Evolutionary conservation across 2,113 vertebrate species (phyloP).

Genomic region (Antidorcas marsupialis): DNA sequence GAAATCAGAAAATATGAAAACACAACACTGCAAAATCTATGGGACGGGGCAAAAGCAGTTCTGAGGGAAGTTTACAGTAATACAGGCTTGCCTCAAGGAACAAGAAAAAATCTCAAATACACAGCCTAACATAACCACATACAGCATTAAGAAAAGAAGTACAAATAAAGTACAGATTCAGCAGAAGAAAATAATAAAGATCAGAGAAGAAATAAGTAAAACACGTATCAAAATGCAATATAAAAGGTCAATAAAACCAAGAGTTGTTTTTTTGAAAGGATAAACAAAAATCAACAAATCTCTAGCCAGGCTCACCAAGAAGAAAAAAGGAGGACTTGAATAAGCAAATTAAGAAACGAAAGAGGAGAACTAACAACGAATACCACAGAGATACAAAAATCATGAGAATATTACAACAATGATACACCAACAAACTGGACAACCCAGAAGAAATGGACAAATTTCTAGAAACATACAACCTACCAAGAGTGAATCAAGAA

Average conservation of each 20-base stretch:
- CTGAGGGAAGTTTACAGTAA: not conserved
- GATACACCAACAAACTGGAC: not conserved
- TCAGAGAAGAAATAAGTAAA: not conserved
- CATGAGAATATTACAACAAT: not conserved
- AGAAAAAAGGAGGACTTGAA: not conserved
- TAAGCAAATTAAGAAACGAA: not conserved
- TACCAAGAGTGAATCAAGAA: not conserved
- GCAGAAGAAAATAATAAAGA: not conserved
- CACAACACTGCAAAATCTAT: not conserved
- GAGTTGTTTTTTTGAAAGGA: not conserved
- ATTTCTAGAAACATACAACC: not conserved
- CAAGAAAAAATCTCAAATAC: not conserved
- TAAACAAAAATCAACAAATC: not conserved
- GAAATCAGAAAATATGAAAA: not conserved
- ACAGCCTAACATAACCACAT: not conserved
- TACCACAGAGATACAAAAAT: not conserved
- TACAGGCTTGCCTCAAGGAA: not conserved
- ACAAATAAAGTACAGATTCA: not conserved
- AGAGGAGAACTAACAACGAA: not conserved
- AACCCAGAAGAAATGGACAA: not conserved
- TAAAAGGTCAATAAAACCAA: not conserved
- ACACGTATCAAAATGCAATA: not conserved
- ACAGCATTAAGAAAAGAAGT: not conserved
- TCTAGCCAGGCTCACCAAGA: not conserved
- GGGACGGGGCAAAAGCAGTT: not conserved